Evolutionary conservation across 1,140 invertebrate species (phyloP).

Genomic region (Samia ricini): DNA sequence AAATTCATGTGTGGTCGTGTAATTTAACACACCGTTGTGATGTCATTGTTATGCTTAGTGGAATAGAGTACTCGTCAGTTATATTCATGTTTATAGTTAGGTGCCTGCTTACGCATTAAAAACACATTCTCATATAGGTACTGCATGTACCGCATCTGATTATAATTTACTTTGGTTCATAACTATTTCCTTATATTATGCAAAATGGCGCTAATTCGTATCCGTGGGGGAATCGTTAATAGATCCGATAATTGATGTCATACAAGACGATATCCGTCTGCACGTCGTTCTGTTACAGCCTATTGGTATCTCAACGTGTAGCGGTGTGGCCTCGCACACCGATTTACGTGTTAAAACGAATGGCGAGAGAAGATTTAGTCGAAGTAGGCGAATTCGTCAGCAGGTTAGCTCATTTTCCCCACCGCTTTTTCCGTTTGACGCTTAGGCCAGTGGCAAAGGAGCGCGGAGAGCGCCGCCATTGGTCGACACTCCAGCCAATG

Average conservation of each 20-base stretch:
- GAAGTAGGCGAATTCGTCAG: constrained; percentile 52
- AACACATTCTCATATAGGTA: background rate
- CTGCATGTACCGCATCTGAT: no score
- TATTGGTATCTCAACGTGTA: constrained; percentile 54
- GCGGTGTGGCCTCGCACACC: constrained; percentile 54
- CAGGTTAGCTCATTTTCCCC: constrained; percentile 51
- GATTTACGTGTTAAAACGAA: constrained; percentile 59
- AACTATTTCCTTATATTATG: no score
- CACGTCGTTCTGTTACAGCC: constrained; percentile 30
- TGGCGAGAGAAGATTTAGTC: constrained; percentile 48
- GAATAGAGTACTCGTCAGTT: constrained; percentile 9
- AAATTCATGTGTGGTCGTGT: constrained; percentile 5
- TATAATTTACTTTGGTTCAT: background rate
- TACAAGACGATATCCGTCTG: constrained; percentile 22
- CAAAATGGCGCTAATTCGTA: background rate
- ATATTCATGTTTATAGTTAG: background rate
- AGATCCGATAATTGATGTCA: constrained; percentile 1
- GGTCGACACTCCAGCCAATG: constrained; percentile 50
- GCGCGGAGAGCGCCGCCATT: constrained; percentile 41
- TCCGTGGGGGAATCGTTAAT: background rate
- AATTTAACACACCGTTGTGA: constrained; percentile 3
- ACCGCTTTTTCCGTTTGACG: constrained; percentile 53
- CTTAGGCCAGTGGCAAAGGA: constrained; percentile 46
- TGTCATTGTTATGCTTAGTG: constrained; percentile 13
- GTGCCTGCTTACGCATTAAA: background rate